Evolutionary conservation across 1,140 invertebrate genomes (phyloP).

Genomic region (Sminthurinus signatus): DNA sequence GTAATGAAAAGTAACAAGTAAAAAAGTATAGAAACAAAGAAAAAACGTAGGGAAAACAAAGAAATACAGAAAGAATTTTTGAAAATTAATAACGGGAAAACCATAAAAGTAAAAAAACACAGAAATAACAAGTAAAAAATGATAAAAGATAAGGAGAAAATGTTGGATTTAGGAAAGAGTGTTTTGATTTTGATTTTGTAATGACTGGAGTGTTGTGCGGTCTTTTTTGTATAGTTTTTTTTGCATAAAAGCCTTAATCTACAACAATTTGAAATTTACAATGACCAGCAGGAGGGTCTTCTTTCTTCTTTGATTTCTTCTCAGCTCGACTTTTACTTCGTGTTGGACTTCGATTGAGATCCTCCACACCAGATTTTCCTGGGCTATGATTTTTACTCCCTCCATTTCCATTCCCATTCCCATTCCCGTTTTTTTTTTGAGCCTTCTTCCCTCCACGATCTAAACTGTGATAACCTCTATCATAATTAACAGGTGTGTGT

Average conservation of each 20-base stretch:
- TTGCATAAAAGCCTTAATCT: background rate
- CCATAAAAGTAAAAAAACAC: background rate
- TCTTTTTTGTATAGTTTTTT: background rate
- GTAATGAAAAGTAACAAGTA: too few relatives aligned
- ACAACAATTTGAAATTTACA: constrained; percentile 20
- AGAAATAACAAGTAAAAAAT: background rate
- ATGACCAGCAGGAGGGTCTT: constrained; percentile 25
- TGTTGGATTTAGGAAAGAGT: background rate
- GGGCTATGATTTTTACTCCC: background rate
- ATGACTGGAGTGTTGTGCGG: background rate
- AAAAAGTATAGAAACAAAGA: too few relatives aligned
- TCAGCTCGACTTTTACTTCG: constrained; percentile 31
- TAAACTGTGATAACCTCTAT: background rate
- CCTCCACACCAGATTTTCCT: too few relatives aligned
- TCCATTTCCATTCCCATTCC: background rate
- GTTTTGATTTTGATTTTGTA: background rate
- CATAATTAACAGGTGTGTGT: constrained; percentile 16
- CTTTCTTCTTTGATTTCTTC: constrained; percentile 34
- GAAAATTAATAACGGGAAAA: background rate
- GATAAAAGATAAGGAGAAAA: background rate
- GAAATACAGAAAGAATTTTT: too few relatives aligned
- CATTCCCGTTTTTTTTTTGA: constrained; percentile 17
- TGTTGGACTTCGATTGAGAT: constrained; percentile 17
- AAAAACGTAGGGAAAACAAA: too few relatives aligned
- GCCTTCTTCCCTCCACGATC: constrained; percentile 15